Evolutionary conservation across 2,888 invertebrate genomes (phyloP), one percentile per base, ranked within the genome.

Genomic region (Atethmia centrago): DNA sequence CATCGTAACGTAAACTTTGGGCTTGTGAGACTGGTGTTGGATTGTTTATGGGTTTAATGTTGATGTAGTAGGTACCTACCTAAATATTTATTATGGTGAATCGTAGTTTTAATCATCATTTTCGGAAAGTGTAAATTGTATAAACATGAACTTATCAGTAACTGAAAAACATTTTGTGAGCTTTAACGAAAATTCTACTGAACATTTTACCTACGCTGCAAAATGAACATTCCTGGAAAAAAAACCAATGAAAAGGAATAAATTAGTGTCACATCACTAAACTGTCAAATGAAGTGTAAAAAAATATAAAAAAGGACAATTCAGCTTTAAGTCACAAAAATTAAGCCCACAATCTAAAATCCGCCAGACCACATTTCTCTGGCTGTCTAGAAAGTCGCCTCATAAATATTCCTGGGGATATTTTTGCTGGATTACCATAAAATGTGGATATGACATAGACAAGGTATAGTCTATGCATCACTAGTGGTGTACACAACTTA

Each of bases 321-420:
- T 10, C 7, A 61, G 36, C 8, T 51, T 14, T 45, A 1, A 70
- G 63, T 59, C 69, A 64, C 40, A 70, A 74, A 74, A 74, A 83
- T 65, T 56, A 80, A 80, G 67, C 55, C 55, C 65, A 47, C n/a
- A n/a, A 59, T 59, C 59, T 25, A 62, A 75, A 75, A 25, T 40
- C 66, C n/a, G 84, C 66, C 76, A 62, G 55, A 71, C 21, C 19
- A 49, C 42, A 82, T 84, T 45, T 69, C 55, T 75, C 68, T 45
- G 14, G 42, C 69, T 69, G 76, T 71, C 68, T 42, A 58, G 71
- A 81, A 84, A 71, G 75, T 84, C 36, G 19, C 19, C 28, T 84
- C 71, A 80, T 85, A 82, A 82, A 82, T 85, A 85, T 78, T 85
- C 79, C 51, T 36, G 4, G 53, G 61, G 19, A 71, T 71, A 82